These are phyloP conservation scores for Psittacus erithacus DNA, from an alignment of 2,113 vertebrate genomes.

Conservation along the genomic window DNA sequence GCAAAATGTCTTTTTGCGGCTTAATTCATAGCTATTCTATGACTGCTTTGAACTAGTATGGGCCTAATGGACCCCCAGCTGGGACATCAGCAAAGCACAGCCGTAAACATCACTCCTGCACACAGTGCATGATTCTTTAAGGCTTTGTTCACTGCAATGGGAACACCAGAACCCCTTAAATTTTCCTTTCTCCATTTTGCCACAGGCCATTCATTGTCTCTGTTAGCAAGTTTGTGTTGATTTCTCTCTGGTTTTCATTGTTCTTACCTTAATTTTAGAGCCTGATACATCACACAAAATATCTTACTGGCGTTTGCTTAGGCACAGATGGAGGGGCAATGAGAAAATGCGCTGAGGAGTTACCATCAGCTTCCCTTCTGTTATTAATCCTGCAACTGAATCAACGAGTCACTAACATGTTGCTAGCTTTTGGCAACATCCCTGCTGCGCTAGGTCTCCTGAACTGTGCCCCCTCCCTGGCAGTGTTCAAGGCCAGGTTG, in stretches of 20 bases:
- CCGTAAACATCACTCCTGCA: accelerated
- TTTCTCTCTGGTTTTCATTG: not conserved
- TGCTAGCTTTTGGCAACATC: not conserved
- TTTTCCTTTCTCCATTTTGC: accelerated
- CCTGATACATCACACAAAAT: not conserved
- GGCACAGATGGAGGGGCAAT: not conserved
- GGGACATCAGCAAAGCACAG: not conserved
- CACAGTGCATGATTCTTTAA: accelerated
- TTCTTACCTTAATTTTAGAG: not conserved
- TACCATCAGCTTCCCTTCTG: not conserved
- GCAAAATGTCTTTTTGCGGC: not conserved
- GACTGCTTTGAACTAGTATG: not conserved
- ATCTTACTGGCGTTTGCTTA: not conserved
- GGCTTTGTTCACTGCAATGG: accelerated
- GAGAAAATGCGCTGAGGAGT: not conserved
- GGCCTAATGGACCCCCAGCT: not conserved
- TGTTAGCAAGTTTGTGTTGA: not conserved
- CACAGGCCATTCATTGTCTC: accelerated
- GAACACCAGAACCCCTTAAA: not conserved
- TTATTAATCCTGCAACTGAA: not conserved
- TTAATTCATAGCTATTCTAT: not conserved
- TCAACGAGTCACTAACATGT: not conserved
- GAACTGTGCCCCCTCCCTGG: not conserved
- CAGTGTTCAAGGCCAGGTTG: not conserved
- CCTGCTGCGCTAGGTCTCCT: not conserved